These are phyloP conservation scores for Chiloscyllium plagiosum DNA, from an alignment of 2,113 vertebrate genomes.

Conservation along the genomic window DNA sequence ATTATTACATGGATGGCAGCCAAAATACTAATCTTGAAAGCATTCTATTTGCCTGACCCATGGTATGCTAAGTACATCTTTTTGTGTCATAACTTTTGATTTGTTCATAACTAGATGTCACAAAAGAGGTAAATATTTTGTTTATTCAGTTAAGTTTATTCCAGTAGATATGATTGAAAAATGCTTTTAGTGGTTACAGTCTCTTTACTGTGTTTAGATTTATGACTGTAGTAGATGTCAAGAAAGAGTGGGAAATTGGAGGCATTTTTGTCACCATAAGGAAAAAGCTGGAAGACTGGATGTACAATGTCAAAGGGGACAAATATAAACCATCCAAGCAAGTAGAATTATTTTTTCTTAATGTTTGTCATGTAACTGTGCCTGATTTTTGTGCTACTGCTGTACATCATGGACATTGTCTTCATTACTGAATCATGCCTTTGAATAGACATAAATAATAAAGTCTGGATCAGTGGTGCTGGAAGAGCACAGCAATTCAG, in stretches of 20 bases:
- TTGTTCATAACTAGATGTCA: not conserved
- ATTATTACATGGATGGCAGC: not conserved
- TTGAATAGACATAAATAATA: not conserved
- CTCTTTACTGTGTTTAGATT: constrained; percentile 41
- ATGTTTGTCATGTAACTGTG: not conserved
- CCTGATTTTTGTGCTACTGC: not conserved
- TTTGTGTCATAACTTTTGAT: not conserved
- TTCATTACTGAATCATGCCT: not conserved
- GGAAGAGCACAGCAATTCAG: too few species aligned
- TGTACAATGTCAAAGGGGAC: constrained; percentile 45
- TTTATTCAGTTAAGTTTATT: not conserved
- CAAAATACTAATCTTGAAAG: not conserved
- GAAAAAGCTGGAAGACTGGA: constrained; percentile 42
- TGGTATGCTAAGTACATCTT: not conserved
- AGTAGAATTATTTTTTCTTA: constrained; percentile 27
- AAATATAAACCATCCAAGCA: constrained; percentile 43
- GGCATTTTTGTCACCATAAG: constrained; percentile 39
- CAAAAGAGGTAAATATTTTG: not conserved
- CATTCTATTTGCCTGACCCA: not conserved
- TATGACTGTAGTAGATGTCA: constrained; percentile 46
- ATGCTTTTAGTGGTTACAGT: not conserved
- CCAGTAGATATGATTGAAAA: not conserved
- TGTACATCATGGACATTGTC: not conserved
- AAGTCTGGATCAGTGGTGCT: too few species aligned
- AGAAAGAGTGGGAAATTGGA: constrained; percentile 45